Conservation (phyloP, 53 echinoderm and acorn worm genomes). For the Henricia sp. region DNA sequence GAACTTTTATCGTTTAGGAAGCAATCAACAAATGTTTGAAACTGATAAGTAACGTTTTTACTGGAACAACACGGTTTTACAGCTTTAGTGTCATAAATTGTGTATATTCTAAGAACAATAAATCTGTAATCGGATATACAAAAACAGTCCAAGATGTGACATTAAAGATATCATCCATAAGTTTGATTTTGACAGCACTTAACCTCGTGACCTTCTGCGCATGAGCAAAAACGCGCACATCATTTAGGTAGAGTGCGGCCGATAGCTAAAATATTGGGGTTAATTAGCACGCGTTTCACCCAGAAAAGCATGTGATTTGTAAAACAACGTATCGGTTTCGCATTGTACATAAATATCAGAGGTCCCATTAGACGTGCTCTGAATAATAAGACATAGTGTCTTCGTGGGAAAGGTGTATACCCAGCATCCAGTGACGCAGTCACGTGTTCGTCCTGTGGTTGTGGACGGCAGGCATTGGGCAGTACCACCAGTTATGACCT, state of each 20-base stretch:
- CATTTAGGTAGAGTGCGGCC: not conserved
- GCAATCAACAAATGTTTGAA: no score
- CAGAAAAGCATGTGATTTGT: not conserved
- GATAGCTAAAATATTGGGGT: not conserved
- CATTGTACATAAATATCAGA: not conserved
- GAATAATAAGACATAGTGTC: not conserved
- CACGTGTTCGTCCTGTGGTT: no score
- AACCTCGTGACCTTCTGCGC: conserved; percentile 21
- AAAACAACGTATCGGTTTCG: conserved; percentile 21
- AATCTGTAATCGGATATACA: conserved; percentile 3
- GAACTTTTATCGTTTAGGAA: no score
- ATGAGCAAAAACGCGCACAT: not conserved
- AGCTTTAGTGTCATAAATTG: not conserved
- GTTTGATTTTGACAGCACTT: conserved; percentile 39
- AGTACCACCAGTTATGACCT: no score
- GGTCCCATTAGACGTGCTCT: conserved; percentile 45
- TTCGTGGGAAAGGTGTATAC: no score
- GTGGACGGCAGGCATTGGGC: no score
- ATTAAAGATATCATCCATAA: conserved; percentile 29
- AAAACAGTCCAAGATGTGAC: not conserved
- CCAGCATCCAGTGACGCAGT: no score
- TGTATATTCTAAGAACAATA: not conserved
- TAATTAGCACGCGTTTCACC: not conserved
- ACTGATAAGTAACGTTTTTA: no score
- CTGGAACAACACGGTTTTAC: not conserved